Conservation (phyloP, 2,888 invertebrate species). For the Andrena minutula region DNA sequence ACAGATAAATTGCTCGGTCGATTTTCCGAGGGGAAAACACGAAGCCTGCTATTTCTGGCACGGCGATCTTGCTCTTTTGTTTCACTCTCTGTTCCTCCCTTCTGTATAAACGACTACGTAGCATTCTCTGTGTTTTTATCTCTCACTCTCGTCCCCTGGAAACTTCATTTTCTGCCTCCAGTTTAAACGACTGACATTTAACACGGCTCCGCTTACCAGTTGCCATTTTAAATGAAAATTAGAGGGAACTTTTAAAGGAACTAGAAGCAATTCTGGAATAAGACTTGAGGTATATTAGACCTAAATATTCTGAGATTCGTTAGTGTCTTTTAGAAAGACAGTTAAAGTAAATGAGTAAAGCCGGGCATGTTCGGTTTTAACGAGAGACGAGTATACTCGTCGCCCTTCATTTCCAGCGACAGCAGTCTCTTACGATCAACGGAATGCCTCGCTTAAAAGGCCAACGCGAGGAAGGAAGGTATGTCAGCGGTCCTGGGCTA, state of each 20-base stretch:
- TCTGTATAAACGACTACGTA: neutral
- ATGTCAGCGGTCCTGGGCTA: neutral
- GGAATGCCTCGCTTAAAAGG: neutral
- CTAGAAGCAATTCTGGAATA: too few relatives aligned
- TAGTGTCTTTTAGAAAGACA: too few relatives aligned
- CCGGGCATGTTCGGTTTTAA: neutral
- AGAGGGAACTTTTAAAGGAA: too few relatives aligned
- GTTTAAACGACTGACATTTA: neutral
- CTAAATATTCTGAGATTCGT: neutral
- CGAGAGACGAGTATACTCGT: neutral
- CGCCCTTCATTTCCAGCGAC: constrained; percentile 1
- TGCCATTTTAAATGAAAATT: too few relatives aligned
- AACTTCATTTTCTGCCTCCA: neutral
- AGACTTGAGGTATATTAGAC: neutral
- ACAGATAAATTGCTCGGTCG: constrained; percentile 41
- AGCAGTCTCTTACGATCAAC: constrained; percentile 3
- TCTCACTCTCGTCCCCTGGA: neutral
- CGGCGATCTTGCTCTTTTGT: constrained; percentile 22
- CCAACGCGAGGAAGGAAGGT: neutral
- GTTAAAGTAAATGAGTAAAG: neutral
- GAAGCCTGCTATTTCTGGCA: constrained; percentile 24
- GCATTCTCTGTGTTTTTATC: neutral
- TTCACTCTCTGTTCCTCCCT: constrained; percentile 4
- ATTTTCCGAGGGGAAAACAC: constrained; percentile 27
- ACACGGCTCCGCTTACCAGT: neutral